Evolutionary conservation across 2,888 invertebrate genomes (phyloP), one percentile per base, ranked within the genome.

Genomic region (Lymantria dispar): DNA sequence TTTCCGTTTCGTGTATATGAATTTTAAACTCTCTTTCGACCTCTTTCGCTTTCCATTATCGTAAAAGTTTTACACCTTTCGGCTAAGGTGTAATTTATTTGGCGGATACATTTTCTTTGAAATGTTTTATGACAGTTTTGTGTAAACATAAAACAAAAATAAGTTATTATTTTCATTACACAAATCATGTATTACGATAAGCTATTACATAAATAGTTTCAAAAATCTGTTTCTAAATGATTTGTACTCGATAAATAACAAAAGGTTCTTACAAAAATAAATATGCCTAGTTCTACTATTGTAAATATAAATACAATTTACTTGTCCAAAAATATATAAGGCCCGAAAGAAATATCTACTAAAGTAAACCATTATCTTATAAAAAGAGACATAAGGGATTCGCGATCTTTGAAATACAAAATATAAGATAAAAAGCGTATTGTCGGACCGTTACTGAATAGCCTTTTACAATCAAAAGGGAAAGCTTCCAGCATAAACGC

Each of bases 401-500:
- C 49, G 52, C 49, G 49, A 52, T 58, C 56, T 63, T 55, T 57
- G 56, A 60, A 62, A 55, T 47, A 58, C 43, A 60, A 69, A 60
- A 64, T 62, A 58, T 56, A 54, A 57, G 54, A 49, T 45, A 45
- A 36, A 51, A 43, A 40, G 55, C 62, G 31, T 60, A 66, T 60
- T 64, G 57, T 64, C 38, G 47, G 55, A 49, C 64, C 57, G 56
- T 49, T 54, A 54, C 56, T 30, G 53, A 69, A 69, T 66, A 61
- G 68, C 60, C 67, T 62, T 64, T 60, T 67, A 64, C 66, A 68
- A 69, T 65, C 60, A 65, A 68, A 70, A 69, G 56, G 60, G 53
- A 69, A 73, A 70, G 64, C 64, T 65, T 64, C 54, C 53, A 60
- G 64, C 64, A 66, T 70, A 68, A 72, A 74, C 71, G 72, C 68